Evolutionary conservation across 30 jellyfish, hydroid and myxozoan species (phyloP).

Genomic region (Pseudorhiza aurosa): DNA sequence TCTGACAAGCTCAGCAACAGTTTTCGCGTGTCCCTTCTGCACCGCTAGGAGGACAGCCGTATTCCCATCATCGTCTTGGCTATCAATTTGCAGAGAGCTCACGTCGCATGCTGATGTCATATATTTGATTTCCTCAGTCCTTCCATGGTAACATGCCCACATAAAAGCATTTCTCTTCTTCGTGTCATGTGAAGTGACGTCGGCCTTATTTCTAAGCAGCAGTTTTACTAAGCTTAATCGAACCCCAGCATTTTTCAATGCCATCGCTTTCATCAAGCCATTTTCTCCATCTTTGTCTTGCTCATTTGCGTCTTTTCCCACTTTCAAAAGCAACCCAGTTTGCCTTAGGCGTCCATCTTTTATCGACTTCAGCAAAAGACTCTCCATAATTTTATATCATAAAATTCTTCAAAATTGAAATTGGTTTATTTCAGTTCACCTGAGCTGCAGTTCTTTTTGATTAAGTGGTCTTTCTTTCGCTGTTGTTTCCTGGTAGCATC

Average conservation of each 20-base stretch:
- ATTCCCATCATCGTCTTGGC: constrained; percentile 35
- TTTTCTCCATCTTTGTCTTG: constrained; percentile 18
- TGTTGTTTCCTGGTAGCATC: too few species aligned
- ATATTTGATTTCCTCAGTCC: constrained; percentile 34
- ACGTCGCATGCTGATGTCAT: constrained; percentile 31
- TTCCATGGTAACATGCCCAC: constrained; percentile 63
- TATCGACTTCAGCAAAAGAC: constrained; percentile 38
- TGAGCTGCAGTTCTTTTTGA: too few species aligned
- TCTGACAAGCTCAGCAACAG: constrained; percentile 10
- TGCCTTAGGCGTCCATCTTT: constrained; percentile 52
- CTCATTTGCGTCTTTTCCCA: constrained; percentile 36
- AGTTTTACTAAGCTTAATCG: constrained; percentile 24
- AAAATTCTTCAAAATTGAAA: too few species aligned
- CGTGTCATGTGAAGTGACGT: constrained; percentile 23
- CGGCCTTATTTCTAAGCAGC: constrained; percentile 21
- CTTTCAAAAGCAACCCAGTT: constrained; percentile 46
- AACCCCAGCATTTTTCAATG: constrained; percentile 10
- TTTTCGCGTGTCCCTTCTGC: constrained; percentile 23
- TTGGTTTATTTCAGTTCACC: too few species aligned
- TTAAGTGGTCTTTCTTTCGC: too few species aligned
- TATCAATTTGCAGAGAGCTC: constrained; percentile 32
- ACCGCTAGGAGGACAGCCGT: constrained; percentile 46
- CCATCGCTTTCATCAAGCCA: constrained; percentile 56
- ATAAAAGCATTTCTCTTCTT: constrained; percentile 47
- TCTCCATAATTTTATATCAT: neutral